Evolutionary conservation across 1,140 invertebrate species (phyloP).

Genomic region (Elymnias hypermnestra): DNA sequence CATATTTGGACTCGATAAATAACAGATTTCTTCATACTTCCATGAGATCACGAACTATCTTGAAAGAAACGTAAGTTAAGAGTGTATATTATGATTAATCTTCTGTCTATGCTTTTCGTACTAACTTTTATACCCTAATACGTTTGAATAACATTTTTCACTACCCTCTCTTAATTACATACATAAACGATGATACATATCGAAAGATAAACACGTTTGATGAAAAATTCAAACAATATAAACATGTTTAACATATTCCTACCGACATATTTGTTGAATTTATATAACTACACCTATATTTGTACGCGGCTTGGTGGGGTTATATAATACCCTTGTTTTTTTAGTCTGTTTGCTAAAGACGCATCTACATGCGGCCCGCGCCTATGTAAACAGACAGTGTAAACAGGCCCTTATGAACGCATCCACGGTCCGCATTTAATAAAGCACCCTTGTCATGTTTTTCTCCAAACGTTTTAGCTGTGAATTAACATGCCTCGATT

Average conservation of each 20-base stretch:
- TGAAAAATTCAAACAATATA: conserved; percentile 50
- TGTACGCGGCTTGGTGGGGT: conserved; percentile 31
- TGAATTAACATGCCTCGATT: conserved; percentile 24
- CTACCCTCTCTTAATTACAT: conserved; percentile 24
- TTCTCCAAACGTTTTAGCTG: conserved; percentile 14
- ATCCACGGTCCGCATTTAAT: conserved; percentile 34
- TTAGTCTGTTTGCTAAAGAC: conserved; percentile 69
- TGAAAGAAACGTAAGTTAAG: no score
- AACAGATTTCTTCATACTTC: no score
- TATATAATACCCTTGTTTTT: conserved; percentile 67
- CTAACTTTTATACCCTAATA: no score
- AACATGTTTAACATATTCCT: conserved; percentile 51
- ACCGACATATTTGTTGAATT: conserved; percentile 38
- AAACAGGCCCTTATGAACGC: conserved; percentile 66
- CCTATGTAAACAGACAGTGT: conserved; percentile 64
- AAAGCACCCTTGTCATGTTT: conserved; percentile 32
- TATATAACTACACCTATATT: conserved; percentile 33
- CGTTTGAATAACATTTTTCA: conserved; percentile 19
- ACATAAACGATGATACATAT: conserved; percentile 18
- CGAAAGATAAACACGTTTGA: conserved; percentile 27
- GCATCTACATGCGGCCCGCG: conserved; percentile 62
- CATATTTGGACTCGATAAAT: no score
- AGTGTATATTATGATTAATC: no score
- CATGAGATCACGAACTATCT: no score
- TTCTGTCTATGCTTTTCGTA: no score